Conservation (phyloP, 2,888 invertebrate species). For the Cosmia trapezina region DNA sequence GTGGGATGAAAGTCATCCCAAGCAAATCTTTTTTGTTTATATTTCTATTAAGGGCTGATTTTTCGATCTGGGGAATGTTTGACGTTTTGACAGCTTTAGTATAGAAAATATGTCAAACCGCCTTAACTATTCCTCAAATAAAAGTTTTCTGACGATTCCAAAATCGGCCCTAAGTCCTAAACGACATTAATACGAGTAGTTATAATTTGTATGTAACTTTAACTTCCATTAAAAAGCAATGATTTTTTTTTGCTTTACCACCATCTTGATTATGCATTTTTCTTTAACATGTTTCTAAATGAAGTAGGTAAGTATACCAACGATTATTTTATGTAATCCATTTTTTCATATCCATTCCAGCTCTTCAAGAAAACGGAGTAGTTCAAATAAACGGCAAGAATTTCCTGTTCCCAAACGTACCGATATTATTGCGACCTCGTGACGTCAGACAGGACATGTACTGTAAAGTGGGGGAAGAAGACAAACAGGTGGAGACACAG, state of each 20-base stretch:
- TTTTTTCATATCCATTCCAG: slow-evolving; percentile 69
- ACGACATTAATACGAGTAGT: too few relatives aligned
- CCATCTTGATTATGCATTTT: too few relatives aligned
- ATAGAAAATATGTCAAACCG: too few relatives aligned
- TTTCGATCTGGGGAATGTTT: too few relatives aligned
- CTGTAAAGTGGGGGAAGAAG: slow-evolving; percentile 83
- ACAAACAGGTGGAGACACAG: slow-evolving; percentile 80
- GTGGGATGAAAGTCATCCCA: too few relatives aligned
- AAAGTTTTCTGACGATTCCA: too few relatives aligned
- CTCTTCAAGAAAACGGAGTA: slow-evolving; percentile 75
- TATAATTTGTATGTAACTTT: background rate
- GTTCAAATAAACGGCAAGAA: slow-evolving; percentile 91
- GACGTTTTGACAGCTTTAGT: too few relatives aligned
- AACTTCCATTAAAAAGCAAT: background rate
- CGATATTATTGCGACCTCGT: slow-evolving; percentile 88
- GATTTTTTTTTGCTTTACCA: background rate
- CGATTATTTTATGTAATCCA: background rate
- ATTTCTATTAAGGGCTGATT: background rate
- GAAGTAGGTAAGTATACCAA: background rate
- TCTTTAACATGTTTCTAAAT: background rate
- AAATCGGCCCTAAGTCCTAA: too few relatives aligned
- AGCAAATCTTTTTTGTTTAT: too few relatives aligned
- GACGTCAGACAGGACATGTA: slow-evolving; percentile 77
- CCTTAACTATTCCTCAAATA: too few relatives aligned
- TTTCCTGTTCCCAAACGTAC: slow-evolving; percentile 90